A percentile compares a stretch with the other conserved stretches of the same genome.
Conservation (phyloP, 2,797 vertebrate genomes). For the Sebastes minor region DNA sequence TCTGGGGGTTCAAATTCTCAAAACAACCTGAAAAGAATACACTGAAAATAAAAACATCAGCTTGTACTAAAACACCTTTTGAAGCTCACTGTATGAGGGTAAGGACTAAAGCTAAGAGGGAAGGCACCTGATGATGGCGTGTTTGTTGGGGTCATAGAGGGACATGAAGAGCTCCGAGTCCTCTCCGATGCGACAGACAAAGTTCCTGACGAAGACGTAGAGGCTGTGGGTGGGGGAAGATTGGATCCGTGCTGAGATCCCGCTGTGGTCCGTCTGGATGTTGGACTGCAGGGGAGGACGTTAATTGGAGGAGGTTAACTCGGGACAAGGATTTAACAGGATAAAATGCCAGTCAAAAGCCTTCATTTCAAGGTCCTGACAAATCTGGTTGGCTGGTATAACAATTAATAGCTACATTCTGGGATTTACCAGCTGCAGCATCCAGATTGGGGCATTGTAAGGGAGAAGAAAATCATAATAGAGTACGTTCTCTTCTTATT, state of each 20-base stretch:
- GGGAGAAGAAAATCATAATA: not conserved
- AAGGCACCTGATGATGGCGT: constrained; percentile 89
- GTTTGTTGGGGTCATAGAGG: constrained; percentile 92
- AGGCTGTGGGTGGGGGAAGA: constrained; percentile 96
- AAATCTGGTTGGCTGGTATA: constrained; percentile 13
- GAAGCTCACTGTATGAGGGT: not conserved
- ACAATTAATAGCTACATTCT: not conserved
- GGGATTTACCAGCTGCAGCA: not conserved
- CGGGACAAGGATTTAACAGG: not conserved
- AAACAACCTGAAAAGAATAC: not conserved
- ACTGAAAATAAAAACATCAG: not conserved
- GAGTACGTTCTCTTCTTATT: not conserved
- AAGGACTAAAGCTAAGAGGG: not conserved
- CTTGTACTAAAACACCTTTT: not conserved
- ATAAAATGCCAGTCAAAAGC: not conserved
- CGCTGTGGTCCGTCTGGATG: constrained; percentile 89
- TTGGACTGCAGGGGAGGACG: constrained; percentile 82
- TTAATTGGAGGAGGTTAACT: not conserved
- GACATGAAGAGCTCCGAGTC: constrained; percentile 99
- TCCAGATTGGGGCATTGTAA: not conserved
- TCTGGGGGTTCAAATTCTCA: not conserved
- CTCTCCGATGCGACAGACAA: constrained; percentile 97
- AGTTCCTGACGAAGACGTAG: constrained; percentile 98
- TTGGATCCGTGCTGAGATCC: constrained; percentile 89
- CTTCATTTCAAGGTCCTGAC: not conserved